Conservation (phyloP, 1,140 invertebrate species). For the Theocolax elegans region DNA sequence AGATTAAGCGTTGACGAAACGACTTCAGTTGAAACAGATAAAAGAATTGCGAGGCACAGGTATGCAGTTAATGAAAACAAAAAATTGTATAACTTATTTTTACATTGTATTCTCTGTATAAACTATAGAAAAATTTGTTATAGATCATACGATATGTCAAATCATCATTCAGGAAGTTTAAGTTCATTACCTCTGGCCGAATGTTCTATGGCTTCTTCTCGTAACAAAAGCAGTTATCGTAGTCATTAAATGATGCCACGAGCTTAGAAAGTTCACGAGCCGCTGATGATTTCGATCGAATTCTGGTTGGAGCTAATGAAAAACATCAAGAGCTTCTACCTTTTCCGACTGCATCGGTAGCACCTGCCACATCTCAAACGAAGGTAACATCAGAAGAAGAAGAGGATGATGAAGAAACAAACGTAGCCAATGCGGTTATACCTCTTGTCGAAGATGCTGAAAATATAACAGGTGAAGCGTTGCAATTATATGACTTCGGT, state of each 20-base stretch:
- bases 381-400: conserved; percentile 8
- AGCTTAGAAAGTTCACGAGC: conserved; percentile 49
- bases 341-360: background rate
- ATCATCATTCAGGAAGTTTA: conserved; percentile 55
- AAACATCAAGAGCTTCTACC: background rate
- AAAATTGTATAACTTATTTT: too few species aligned
- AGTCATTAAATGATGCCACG: conserved; percentile 57
- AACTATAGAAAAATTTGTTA: background rate
- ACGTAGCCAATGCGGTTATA: conserved; percentile 12
- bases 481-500: conserved; percentile 25
- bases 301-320: background rate
- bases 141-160: conserved; percentile 19
- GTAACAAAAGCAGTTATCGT: conserved; percentile 52
- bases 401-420: conserved; percentile 3
- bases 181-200: conserved; percentile 54
- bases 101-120: background rate
- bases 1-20: conserved; percentile 42
- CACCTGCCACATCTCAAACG: background rate
- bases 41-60: conserved; percentile 18
- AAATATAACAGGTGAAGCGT: background rate
- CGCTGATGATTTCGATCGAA: conserved; percentile 14
- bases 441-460: background rate
- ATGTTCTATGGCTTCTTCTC: conserved; percentile 35
- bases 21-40: background rate
- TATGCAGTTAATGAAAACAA: background rate